Conservation (phyloP, 2,888 invertebrate species). For the Agriopis marginaria region DNA sequence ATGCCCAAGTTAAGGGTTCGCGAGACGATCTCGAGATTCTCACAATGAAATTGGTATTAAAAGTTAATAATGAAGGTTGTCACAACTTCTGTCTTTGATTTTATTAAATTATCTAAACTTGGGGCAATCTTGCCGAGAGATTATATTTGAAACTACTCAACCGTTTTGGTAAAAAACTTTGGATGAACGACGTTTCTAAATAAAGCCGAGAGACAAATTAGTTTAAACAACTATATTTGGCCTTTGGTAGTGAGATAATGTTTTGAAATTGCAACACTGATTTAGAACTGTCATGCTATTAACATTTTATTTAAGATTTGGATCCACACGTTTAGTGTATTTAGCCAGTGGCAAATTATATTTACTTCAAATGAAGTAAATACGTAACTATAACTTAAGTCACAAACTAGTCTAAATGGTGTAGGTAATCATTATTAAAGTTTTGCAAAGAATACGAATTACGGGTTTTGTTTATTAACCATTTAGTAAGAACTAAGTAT, state of each 20-base stretch:
- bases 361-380: neutral
- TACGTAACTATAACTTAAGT: too few relatives aligned
- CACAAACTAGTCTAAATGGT: too few relatives aligned
- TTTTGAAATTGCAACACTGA: neutral
- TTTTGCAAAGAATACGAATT: neutral
- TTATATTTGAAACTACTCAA: slow-evolving; percentile 43
- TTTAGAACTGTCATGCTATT: neutral
- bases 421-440: too few relatives aligned
- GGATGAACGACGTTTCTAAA: slow-evolving; percentile 20
- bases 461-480: too few relatives aligned
- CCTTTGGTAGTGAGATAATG: neutral
- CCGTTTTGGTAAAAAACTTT: slow-evolving; percentile 27
- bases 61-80: slow-evolving; percentile 56
- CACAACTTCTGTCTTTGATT: slow-evolving; percentile 57
- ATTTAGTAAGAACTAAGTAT: too few relatives aligned
- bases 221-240: slow-evolving; percentile 3
- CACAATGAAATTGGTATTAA: slow-evolving; percentile 57
- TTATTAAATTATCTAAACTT: slow-evolving; percentile 48
- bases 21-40: slow-evolving; percentile 46
- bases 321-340: neutral
- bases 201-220: slow-evolving; percentile 13
- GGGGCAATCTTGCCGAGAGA: slow-evolving; percentile 42
- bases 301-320: neutral
- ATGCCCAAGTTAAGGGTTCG: slow-evolving; percentile 48
- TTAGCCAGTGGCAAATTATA: neutral